Conservation (phyloP, 1,140 invertebrate species). For the Protaetia brevitarsis region DNA sequence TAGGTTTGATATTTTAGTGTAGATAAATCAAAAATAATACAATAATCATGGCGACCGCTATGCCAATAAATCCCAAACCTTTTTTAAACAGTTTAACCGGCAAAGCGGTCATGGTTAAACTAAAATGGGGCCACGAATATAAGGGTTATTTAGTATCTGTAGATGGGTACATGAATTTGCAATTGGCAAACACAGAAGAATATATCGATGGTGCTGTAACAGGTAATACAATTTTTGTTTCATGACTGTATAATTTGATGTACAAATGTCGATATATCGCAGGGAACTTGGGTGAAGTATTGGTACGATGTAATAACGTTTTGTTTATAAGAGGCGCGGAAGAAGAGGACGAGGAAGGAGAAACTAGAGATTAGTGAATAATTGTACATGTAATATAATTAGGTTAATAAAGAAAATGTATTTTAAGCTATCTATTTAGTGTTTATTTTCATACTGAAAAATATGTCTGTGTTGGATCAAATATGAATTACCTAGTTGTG, state of each 20-base stretch:
- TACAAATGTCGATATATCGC: slow-evolving; percentile 37
- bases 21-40: slow-evolving; percentile 32
- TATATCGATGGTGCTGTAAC: slow-evolving; percentile 87
- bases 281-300: slow-evolving; percentile 93
- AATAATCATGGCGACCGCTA: slow-evolving; percentile 65
- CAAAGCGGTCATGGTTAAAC: slow-evolving; percentile 95
- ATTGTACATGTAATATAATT: neutral
- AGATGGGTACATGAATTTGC: slow-evolving; percentile 99
- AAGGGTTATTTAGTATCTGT: slow-evolving; percentile 97
- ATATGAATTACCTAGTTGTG: too few species aligned
- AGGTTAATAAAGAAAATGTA: neutral
- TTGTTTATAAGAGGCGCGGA: slow-evolving; percentile 94
- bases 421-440: too few species aligned
- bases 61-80: slow-evolving; percentile 99
- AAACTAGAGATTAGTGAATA: slow-evolving; percentile 82
- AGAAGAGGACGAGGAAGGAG: slow-evolving; percentile 96
- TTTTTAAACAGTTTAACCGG: slow-evolving; percentile 97
- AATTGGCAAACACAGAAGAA: slow-evolving; percentile 98
- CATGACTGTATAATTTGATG: neutral
- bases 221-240: slow-evolving; percentile 51
- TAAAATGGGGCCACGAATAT: slow-evolving; percentile 99
- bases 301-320: slow-evolving; percentile 98
- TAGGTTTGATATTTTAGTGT: neutral
- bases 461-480: too few species aligned
- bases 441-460: too few species aligned